A percentile compares a stretch with the other conserved stretches of the same genome.
Evolutionary conservation across 1,140 invertebrate genomes (phyloP).

Genomic region (Lerema accius): DNA sequence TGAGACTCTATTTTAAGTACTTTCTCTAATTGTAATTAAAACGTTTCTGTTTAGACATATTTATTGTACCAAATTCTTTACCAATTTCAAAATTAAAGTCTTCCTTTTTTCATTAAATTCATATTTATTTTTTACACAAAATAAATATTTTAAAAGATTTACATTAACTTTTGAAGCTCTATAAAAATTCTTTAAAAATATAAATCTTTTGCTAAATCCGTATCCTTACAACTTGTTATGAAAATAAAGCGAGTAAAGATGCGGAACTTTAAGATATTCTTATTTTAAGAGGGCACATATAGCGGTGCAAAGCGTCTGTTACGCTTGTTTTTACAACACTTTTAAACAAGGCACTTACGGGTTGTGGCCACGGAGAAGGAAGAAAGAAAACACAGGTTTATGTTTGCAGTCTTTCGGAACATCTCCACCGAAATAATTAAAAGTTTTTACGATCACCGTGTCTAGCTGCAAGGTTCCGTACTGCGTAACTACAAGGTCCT

Average conservation of each 20-base stretch:
- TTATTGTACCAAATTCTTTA: too few species aligned
- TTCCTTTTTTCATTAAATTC: too few species aligned
- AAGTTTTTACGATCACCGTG: slow-evolving; percentile 73
- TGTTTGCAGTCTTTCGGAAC: slow-evolving; percentile 66
- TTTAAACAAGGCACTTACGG: slow-evolving; percentile 75
- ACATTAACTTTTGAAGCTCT: background rate
- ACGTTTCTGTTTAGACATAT: too few species aligned
- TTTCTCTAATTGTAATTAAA: too few species aligned
- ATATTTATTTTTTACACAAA: background rate
- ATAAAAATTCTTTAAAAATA: background rate
- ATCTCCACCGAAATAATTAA: slow-evolving; percentile 76
- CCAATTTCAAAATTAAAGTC: too few species aligned
- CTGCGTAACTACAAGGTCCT: slow-evolving; percentile 35
- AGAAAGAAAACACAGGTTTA: slow-evolving; percentile 74
- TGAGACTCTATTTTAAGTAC: too few species aligned
- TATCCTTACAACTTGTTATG: slow-evolving; percentile 22
- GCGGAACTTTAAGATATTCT: slow-evolving; percentile 39
- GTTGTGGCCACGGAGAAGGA: slow-evolving; percentile 53
- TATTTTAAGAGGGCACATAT: slow-evolving; percentile 57
- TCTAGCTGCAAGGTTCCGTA: slow-evolving; percentile 50
- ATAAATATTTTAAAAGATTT: background rate
- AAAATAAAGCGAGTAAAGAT: slow-evolving; percentile 40
- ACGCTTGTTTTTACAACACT: slow-evolving; percentile 77
- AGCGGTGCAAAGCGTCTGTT: slow-evolving; percentile 43
- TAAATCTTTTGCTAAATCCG: slow-evolving; percentile 2